Evolutionary conservation across 1,140 invertebrate species (phyloP), one percentile per base, ranked within the genome.

Genomic region (Anadara kagoshimensis): DNA sequence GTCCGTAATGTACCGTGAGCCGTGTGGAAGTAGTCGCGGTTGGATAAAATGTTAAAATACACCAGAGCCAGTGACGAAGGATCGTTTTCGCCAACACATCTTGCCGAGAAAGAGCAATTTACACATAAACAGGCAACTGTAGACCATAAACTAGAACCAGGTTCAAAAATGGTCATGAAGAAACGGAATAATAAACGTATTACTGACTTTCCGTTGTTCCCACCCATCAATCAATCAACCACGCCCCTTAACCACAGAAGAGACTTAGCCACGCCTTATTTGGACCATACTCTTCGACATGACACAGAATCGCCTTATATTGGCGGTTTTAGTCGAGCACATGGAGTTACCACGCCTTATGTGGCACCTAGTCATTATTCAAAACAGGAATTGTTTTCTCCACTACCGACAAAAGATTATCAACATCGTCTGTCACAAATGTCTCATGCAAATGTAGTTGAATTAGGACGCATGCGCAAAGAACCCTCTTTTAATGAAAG

Each of bases 81-180:
- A 18, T 58, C 75, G 16, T 69, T 76, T 24, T 81, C 79, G 5
- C 79, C 79, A 10, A 47, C 76, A 16, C 79, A 78, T 44, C 47
- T 43, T 26, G 66, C 56, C 11, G 67, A 69, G 20, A 65, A 69
- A 43, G 41, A 54, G 8, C 66, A 73, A 4, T 41, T 69, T 26
- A 70, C 65, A 29, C 78, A 72, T 16, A 73, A 73, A 51, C 56
- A 76, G 29, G 58, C 79, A 18, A 59, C 78, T 41, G 76, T 76
- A 20, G 70, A 68, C 5, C 72, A 72, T 12, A 73, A 77, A 43
- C 73, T 65, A 26, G 76, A 75, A 57, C 65, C 69, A 14, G 51
- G 66, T 8, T 49, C 79, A n/a, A 80, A 80, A 70, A 78, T 81
- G 74, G 76, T 75, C 20, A 81, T 81, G 66, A 81, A 78, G 66